phyloP scores from a whole-genome alignment of 2,797 vertebrate species.

The Carcharodon carcharias region DNA sequence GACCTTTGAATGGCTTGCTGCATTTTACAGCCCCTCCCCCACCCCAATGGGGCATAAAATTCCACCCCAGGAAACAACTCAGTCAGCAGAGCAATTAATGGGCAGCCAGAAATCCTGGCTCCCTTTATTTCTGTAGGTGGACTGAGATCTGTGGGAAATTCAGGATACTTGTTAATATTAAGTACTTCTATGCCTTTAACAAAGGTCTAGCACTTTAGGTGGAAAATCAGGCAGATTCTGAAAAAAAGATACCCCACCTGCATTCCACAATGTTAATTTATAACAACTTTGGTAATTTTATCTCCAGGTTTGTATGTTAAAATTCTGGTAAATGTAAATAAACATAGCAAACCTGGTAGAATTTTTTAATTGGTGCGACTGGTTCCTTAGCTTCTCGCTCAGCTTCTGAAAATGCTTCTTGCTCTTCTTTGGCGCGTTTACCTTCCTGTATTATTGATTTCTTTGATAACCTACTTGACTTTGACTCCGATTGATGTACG shows the following conservation, averaged over 20 bases:
- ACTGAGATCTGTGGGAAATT: not conserved
- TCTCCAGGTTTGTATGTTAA: not conserved
- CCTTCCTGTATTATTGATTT: slow-evolving; percentile 43
- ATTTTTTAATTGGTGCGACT: slow-evolving; percentile 39
- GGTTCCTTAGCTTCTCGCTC: slow-evolving; percentile 30
- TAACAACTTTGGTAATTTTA: not conserved
- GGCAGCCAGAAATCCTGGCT: not conserved
- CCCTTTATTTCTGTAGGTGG: not conserved
- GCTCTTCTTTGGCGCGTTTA: slow-evolving; percentile 47
- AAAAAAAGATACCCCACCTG: not conserved
- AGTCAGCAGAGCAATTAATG: not conserved
- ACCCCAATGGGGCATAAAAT: too few species aligned
- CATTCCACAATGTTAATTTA: not conserved
- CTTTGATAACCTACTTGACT: slow-evolving; percentile 42
- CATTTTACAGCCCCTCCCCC: too few species aligned
- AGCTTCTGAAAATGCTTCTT: slow-evolving; percentile 38
- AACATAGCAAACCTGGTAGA: slow-evolving; percentile 49
- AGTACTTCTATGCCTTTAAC: not conserved
- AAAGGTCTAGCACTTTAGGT: not conserved
- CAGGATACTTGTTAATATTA: not conserved
- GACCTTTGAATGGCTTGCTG: too few species aligned
- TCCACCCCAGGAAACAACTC: not conserved
- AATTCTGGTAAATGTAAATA: not conserved
- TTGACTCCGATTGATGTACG: slow-evolving; percentile 34
- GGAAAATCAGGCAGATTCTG: not conserved